Conservation (phyloP, 1,140 invertebrate genomes). For the Sycobia sp. region DNA sequence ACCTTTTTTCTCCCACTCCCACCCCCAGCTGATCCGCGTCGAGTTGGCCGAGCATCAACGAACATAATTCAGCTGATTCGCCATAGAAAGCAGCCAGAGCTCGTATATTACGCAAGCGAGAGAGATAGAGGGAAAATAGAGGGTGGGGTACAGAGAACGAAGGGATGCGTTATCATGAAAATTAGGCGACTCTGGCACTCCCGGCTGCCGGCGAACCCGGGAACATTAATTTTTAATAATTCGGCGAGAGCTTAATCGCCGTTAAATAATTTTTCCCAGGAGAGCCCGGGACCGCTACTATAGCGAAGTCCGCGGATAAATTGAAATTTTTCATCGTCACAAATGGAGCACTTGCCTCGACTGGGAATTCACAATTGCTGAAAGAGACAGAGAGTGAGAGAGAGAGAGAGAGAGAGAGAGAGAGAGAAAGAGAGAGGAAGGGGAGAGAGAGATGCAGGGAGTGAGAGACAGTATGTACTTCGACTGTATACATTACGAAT, state of each 20-base stretch:
- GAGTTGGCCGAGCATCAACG: constrained; percentile 13
- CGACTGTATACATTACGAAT: too few relatives aligned
- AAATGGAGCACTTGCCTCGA: too few relatives aligned
- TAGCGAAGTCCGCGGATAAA: too few relatives aligned
- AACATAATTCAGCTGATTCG: constrained; percentile 9
- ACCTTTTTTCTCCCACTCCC: too few relatives aligned
- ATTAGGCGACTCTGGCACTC: neutral
- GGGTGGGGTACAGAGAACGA: too few relatives aligned
- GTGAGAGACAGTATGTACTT: too few relatives aligned
- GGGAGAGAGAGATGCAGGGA: neutral
- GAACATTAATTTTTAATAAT: constrained; percentile 35
- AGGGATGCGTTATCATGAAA: constrained; percentile 19
- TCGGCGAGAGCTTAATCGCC: constrained; percentile 31
- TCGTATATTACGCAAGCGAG: constrained; percentile 23
- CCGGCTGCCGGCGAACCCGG: neutral
- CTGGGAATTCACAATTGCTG: too few relatives aligned
- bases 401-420: neutral
- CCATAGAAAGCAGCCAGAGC: constrained; percentile 9
- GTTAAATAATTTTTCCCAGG: constrained; percentile 18
- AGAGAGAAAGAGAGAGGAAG: too few relatives aligned
- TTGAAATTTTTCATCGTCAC: too few relatives aligned
- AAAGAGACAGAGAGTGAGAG: neutral
- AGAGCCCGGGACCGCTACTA: neutral
- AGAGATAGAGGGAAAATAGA: too few relatives aligned
- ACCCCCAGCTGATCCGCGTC: too few relatives aligned